phyloP scores from a whole-genome alignment of 2,888 invertebrate genomes.

The Rotaria sp. region DNA sequence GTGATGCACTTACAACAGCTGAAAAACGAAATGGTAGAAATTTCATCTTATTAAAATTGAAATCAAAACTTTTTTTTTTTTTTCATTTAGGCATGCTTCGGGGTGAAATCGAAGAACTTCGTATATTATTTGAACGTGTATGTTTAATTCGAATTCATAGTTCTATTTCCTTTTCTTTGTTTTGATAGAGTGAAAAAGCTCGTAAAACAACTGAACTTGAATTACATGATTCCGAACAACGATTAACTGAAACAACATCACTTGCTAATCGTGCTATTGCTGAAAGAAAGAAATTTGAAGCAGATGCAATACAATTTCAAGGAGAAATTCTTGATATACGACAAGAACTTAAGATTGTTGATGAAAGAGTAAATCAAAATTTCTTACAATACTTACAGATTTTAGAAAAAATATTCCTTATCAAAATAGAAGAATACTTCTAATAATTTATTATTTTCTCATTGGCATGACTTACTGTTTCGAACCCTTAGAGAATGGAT shows the following conservation, averaged over 20 bases:
- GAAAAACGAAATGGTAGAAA: constrained; percentile 30
- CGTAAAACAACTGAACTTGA: constrained; percentile 38
- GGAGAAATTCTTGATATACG: constrained; percentile 35
- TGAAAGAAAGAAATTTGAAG: constrained; percentile 39
- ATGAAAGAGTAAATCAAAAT: constrained; percentile 35
- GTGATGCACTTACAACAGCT: constrained; percentile 31
- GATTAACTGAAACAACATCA: constrained; percentile 12
- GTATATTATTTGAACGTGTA: not conserved
- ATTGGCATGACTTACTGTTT: no score
- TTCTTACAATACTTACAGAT: no score
- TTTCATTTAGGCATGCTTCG: not conserved
- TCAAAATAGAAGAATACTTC: no score
- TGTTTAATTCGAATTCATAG: not conserved
- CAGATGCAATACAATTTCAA: constrained; percentile 31
- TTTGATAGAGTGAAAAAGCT: constrained; percentile 30
- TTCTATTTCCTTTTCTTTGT: not conserved
- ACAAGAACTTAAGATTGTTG: constrained; percentile 32
- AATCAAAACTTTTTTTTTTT: not conserved
- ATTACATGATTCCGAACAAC: constrained; percentile 36
- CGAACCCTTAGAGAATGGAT: no score
- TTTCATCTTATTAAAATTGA: not conserved
- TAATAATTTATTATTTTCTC: no score
- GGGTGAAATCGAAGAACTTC: not conserved
- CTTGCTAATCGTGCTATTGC: constrained; percentile 34
- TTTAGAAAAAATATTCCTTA: no score